Evolutionary conservation across 2,888 invertebrate genomes (phyloP).

Genomic region (Drosophila rellima): DNA sequence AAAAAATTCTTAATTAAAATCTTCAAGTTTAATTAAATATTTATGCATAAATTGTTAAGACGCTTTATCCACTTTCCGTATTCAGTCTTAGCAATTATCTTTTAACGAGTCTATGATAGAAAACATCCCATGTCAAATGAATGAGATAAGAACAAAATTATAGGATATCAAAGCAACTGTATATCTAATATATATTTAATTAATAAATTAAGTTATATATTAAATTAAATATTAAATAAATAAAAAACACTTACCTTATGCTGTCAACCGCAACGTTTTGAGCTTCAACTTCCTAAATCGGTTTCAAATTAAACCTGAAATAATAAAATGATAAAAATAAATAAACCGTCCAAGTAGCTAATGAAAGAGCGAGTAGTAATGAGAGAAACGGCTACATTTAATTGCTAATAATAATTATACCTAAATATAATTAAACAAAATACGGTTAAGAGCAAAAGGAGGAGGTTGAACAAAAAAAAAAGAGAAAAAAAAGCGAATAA

Average conservation of each 20-base stretch:
- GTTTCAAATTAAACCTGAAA: conserved; percentile 27
- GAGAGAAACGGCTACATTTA: conserved; percentile 21
- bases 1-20: not conserved
- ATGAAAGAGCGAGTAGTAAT: conserved; percentile 9
- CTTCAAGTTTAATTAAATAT: not conserved
- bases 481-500: conserved; percentile 20
- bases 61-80: not conserved
- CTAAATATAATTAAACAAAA: conserved; percentile 31
- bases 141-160: not conserved
- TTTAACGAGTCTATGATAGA: not conserved
- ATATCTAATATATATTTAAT: too few species aligned
- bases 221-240: conserved; percentile 1
- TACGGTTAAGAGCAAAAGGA: conserved; percentile 5
- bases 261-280: not conserved
- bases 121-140: not conserved
- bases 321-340: conserved; percentile 15
- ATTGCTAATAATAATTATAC: conserved; percentile 30
- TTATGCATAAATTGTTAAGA: not conserved
- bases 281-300: conserved; percentile 18
- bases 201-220: too few species aligned
- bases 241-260: conserved; percentile 7
- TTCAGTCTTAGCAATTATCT: not conserved
- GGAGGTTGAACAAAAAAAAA: not conserved
- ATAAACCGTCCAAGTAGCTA: conserved; percentile 11
- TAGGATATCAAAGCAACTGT: not conserved